A percentile compares a stretch with the other conserved stretches of the same genome.
phyloP scores from a whole-genome alignment of 2,888 invertebrate genomes.

The Lydus trimaculatus region DNA sequence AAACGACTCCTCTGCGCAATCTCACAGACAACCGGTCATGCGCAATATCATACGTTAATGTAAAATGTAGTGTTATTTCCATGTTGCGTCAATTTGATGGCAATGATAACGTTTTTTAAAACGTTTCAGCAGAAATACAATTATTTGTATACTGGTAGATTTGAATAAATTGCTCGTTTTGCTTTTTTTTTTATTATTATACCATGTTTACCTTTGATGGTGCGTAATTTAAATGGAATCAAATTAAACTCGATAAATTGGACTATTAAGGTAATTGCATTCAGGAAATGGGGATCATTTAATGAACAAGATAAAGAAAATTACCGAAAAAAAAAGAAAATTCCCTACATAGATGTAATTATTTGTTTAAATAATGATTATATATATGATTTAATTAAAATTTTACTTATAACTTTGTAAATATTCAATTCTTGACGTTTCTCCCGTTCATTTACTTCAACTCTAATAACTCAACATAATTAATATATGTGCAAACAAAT shows the following conservation, averaged over 20 bases:
- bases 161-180: too few species aligned
- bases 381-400: background rate
- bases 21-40: too few species aligned
- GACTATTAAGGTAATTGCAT: background rate
- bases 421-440: background rate
- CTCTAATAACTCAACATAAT: background rate
- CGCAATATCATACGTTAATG: background rate
- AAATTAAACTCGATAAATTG: conserved; percentile 9
- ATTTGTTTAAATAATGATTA: background rate
- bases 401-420: background rate
- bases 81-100: conserved; percentile 15
- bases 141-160: background rate
- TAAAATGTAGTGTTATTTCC: background rate
- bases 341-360: background rate
- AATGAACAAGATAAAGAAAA: conserved; percentile 16
- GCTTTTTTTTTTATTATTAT: too few species aligned
- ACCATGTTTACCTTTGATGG: background rate
- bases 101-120: conserved; percentile 19
- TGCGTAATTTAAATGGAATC: background rate
- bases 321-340: too few species aligned
- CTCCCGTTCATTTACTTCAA: background rate
- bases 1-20: too few species aligned
- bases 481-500: background rate
- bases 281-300: background rate
- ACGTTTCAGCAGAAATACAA: background rate